Evolutionary conservation across 2,113 vertebrate genomes (phyloP), one percentile per base, ranked within the genome.

Genomic region (Porphyrio hochstetteri): DNA sequence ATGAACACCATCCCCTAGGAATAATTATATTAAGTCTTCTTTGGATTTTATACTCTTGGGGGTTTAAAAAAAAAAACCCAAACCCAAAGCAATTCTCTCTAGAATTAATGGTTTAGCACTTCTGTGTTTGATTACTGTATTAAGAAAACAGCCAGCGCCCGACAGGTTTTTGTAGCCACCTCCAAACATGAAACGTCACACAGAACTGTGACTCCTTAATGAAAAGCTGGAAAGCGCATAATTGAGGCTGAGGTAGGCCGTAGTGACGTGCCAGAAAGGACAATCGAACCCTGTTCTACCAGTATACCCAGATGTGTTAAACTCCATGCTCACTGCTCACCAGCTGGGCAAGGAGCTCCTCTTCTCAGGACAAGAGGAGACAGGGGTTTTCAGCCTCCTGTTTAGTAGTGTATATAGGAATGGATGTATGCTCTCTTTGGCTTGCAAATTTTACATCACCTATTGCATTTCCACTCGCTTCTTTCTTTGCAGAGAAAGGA

Each of bases 221-320:
- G 93, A 95, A 97, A 96, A 93, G 76, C 52, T 96, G 44, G 33
- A 18, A 80, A 76, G 65, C 44, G 31, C 59, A 48, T 95, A 90
- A 94, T 82, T 96, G 93, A 96, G 52, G 19, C 75, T 46, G 85
- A 93, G 61, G 75, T 6, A 56, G 94, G 92, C 95, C 48, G 14
- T 35, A 83, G 93, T 96, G 90, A 91, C 63, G 0, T 70, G 79
- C 86, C 96, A 97, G 94, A 94, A 97, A 96, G 95, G 91, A 82
- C 82, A 64, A 60, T 69, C 89, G 89, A 94, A 88, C 90, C 96
- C 89, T 95, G 96, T 84, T 78, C 18, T 86, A 52, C 85, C 95
- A 60, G 76, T 78, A 85, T 85, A 50, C 63, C 91, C 75, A 85
- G 78, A 36, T 42, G 92, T 82, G 68, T 85, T 92, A 71, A 90